Evolutionary conservation across 2,888 invertebrate genomes (phyloP).

Genomic region (Parascotia fuliginaria): DNA sequence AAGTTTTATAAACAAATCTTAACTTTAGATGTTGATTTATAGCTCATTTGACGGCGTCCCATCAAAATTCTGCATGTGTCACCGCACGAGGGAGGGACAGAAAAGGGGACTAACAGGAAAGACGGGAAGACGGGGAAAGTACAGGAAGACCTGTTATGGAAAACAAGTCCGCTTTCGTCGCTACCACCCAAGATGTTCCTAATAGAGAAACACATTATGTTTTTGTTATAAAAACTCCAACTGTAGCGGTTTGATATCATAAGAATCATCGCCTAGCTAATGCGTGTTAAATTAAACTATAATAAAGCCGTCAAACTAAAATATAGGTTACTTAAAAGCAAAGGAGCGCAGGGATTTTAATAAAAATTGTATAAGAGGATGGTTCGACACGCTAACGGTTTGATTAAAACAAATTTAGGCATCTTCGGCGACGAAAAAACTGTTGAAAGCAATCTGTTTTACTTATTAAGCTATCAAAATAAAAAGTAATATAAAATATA

Average conservation of each 20-base stretch:
- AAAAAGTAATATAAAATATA: not conserved
- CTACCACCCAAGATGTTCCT: slow-evolving; percentile 69
- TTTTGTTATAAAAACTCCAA: slow-evolving; percentile 31
- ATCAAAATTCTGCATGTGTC: slow-evolving; percentile 79
- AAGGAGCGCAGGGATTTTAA: slow-evolving; percentile 2
- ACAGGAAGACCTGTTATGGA: slow-evolving; percentile 74
- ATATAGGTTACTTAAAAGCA: slow-evolving; percentile 18
- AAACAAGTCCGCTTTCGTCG: slow-evolving; percentile 63
- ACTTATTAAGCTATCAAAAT: slow-evolving; percentile 1
- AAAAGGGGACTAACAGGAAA: slow-evolving; percentile 40
- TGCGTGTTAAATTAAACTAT: slow-evolving; percentile 36
- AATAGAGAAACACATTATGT: slow-evolving; percentile 44
- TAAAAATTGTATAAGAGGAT: slow-evolving; percentile 14
- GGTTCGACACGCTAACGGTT: slow-evolving; percentile 7
- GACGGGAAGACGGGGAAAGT: slow-evolving; percentile 42
- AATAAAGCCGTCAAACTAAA: slow-evolving; percentile 33
- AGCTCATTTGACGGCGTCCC: slow-evolving; percentile 48
- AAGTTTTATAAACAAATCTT: slow-evolving; percentile 37
- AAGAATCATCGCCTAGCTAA: slow-evolving; percentile 20
- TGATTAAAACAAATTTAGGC: not conserved
- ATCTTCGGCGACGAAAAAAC: not conserved
- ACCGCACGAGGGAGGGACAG: slow-evolving; percentile 47
- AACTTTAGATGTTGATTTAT: slow-evolving; percentile 41
- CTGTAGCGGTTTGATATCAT: slow-evolving; percentile 26
- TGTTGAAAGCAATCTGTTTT: not conserved